Evolutionary conservation across 2,113 vertebrate genomes (phyloP).

Genomic region (Macaca nemestrina): DNA sequence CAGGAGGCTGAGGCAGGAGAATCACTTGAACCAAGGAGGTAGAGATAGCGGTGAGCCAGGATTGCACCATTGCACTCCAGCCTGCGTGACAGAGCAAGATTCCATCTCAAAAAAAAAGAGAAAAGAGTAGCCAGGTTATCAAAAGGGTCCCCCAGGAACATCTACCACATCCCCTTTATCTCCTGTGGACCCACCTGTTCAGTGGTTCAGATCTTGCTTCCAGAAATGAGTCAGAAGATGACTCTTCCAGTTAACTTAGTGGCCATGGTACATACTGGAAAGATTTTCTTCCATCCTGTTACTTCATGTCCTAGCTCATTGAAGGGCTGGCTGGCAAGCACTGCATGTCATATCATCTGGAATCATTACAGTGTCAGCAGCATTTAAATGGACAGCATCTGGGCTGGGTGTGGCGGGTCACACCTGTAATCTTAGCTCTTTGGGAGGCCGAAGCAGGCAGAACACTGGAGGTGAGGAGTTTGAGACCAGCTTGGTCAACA

Average conservation of each 20-base stretch:
- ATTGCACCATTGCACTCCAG: too few relatives aligned
- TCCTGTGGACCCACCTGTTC: not conserved
- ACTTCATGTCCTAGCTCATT: not conserved
- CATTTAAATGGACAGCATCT: not conserved
- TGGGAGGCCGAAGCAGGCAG: too few relatives aligned
- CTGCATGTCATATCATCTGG: not conserved
- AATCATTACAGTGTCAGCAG: not conserved
- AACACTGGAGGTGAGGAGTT: too few relatives aligned
- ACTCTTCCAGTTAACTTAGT: not conserved
- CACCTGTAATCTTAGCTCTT: too few relatives aligned
- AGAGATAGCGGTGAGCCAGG: too few relatives aligned
- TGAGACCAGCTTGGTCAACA: too few relatives aligned
- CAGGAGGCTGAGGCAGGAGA: too few relatives aligned
- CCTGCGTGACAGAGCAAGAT: too few relatives aligned
- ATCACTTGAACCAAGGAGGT: too few relatives aligned
- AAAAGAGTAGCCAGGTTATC: not conserved
- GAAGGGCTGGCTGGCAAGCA: not conserved
- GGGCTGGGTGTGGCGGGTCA: too few relatives aligned
- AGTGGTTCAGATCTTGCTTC: not conserved
- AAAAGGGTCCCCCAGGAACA: too few relatives aligned
- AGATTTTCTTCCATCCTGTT: not conserved
- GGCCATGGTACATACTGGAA: not conserved
- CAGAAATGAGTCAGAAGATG: not conserved
- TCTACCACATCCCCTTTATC: not conserved
- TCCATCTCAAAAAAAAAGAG: too few relatives aligned